Conservation (phyloP, 2,797 vertebrate genomes). For the Sphenodon punctatus region DNA sequence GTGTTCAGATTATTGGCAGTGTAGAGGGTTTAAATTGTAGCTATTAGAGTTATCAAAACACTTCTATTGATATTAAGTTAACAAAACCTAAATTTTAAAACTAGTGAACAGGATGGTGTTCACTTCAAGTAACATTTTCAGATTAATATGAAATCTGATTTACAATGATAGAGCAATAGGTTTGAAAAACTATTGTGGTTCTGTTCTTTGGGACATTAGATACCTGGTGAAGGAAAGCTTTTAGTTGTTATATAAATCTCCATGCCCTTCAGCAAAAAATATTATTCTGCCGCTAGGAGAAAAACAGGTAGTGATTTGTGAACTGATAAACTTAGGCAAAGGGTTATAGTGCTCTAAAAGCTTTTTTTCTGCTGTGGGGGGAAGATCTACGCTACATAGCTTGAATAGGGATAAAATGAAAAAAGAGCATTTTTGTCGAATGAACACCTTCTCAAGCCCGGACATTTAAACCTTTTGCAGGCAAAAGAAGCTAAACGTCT, state of each 20-base stretch:
- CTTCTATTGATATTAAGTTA: background rate
- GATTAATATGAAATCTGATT: background rate
- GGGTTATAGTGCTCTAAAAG: background rate
- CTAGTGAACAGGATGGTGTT: background rate
- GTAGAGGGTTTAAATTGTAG: background rate
- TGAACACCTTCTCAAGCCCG: background rate
- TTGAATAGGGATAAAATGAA: background rate
- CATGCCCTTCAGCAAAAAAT: background rate
- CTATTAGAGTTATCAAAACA: background rate
- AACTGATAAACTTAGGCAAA: too few relatives aligned
- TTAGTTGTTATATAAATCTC: background rate
- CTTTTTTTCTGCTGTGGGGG: background rate
- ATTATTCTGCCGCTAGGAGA: background rate
- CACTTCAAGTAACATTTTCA: background rate
- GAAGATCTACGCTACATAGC: background rate
- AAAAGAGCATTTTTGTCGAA: background rate
- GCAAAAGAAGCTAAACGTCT: slow-evolving; percentile 96
- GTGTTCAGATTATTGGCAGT: background rate
- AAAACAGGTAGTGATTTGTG: background rate
- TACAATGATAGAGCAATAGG: fast-evolving
- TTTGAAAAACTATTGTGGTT: background rate
- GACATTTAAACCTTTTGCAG: slow-evolving; percentile 70
- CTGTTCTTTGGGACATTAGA: background rate
- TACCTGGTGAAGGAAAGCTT: background rate
- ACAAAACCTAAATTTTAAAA: background rate